A percentile compares a stretch with the other conserved stretches of the same genome.
These are phyloP conservation scores for Cheilosia vulpina DNA, from an alignment of 2,888 invertebrate genomes.

Conservation along the genomic window DNA sequence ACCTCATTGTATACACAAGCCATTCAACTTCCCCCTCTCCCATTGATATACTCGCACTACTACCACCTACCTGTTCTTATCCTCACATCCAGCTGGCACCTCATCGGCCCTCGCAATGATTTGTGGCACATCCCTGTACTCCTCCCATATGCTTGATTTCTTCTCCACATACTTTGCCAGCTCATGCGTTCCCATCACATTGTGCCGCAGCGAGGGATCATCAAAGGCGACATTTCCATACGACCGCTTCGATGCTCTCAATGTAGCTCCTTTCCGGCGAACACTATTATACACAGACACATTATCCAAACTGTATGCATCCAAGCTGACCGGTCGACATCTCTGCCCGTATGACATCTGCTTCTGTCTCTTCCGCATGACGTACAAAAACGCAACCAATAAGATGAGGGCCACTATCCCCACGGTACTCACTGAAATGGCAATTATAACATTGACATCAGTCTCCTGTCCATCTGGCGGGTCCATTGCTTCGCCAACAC, in stretches of 20 bases:
- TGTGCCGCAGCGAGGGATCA: constrained; percentile 90
- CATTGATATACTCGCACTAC: background rate
- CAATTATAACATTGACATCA: constrained; percentile 89
- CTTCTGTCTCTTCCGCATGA: constrained; percentile 92
- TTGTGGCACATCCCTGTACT: constrained; percentile 92
- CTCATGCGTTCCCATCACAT: constrained; percentile 90
- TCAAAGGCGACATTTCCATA: constrained; percentile 96
- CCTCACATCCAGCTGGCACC: constrained; percentile 93
- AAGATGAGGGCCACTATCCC: constrained; percentile 91
- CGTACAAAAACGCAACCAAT: constrained; percentile 89
- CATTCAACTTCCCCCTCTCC: too few relatives aligned
- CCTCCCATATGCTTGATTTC: constrained; percentile 89
- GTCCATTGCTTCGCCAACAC: constrained; percentile 65
- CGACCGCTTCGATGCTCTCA: constrained; percentile 92
- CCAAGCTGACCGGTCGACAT: constrained; percentile 93
- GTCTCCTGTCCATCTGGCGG: constrained; percentile 80
- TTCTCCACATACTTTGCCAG: constrained; percentile 90
- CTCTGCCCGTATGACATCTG: constrained; percentile 93
- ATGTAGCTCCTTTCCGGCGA: constrained; percentile 90
- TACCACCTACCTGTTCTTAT: constrained; percentile 88
- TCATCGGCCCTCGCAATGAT: constrained; percentile 91
- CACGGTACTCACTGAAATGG: constrained; percentile 91
- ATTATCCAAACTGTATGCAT: constrained; percentile 95
- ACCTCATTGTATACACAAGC: too few relatives aligned
- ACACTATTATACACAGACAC: constrained; percentile 92